Evolutionary conservation across 2,113 vertebrate species (phyloP).

Genomic region (Orthonyx spaldingii): DNA sequence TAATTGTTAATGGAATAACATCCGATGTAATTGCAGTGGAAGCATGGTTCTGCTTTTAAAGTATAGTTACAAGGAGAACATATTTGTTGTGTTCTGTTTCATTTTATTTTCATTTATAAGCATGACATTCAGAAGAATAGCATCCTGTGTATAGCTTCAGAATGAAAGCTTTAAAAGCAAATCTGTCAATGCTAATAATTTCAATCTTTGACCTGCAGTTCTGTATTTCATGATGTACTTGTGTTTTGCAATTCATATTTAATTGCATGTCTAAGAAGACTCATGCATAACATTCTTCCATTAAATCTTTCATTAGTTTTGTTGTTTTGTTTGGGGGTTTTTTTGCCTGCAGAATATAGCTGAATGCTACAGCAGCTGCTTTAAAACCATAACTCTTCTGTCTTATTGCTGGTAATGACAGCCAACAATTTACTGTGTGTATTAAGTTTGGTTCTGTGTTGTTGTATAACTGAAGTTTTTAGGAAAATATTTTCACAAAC

Average conservation of each 20-base stretch:
- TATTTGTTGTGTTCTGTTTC: background rate
- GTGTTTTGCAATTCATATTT: constrained; percentile 4
- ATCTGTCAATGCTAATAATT: background rate
- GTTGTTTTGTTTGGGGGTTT: background rate
- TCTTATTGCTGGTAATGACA: background rate
- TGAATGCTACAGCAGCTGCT: constrained; percentile 16
- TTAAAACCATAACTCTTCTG: background rate
- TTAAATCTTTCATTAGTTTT: constrained; percentile 22
- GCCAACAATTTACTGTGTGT: background rate
- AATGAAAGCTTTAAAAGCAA: background rate
- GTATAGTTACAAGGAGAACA: background rate
- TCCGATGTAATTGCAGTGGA: background rate
- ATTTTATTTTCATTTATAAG: background rate
- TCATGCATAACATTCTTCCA: background rate
- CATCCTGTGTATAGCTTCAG: background rate
- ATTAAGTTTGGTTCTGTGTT: background rate
- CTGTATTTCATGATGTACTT: background rate
- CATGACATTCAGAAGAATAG: background rate
- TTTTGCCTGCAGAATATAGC: background rate
- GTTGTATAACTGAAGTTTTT: background rate
- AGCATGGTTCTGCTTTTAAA: background rate
- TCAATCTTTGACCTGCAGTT: background rate
- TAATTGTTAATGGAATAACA: background rate
- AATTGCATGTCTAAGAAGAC: background rate
- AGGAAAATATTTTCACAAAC: background rate